These are phyloP conservation scores for Lepidothrix coronata DNA, from an alignment of 2,113 vertebrate species.

Conservation along the genomic window DNA sequence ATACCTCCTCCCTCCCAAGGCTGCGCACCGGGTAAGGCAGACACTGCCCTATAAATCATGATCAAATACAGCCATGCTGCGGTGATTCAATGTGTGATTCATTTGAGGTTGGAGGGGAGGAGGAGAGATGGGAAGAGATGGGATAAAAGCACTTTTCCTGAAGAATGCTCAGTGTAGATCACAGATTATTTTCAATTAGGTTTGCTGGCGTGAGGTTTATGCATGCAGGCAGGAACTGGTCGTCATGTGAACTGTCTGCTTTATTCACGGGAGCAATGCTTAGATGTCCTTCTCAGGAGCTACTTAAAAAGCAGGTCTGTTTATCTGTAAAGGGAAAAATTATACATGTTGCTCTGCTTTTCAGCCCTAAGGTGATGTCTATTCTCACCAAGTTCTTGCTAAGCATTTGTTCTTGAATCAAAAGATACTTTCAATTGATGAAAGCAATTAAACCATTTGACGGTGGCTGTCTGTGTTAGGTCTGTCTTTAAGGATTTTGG, in stretches of 20 bases:
- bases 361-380: slow-evolving; percentile 66
- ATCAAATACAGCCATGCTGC: slow-evolving; percentile 23
- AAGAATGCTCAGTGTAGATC: slow-evolving; percentile 48
- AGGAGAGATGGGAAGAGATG: slow-evolving; percentile 40
- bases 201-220: slow-evolving; percentile 35
- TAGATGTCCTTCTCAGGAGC: slow-evolving; percentile 60
- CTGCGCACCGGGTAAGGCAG: not conserved
- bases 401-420: slow-evolving; percentile 66
- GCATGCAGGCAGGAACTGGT: slow-evolving; percentile 64
- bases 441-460: slow-evolving; percentile 63
- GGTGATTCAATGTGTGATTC: slow-evolving; percentile 56
- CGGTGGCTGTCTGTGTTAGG: slow-evolving; percentile 45
- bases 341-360: slow-evolving; percentile 25
- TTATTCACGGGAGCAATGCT: slow-evolving; percentile 50
- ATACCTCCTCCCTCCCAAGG: slow-evolving; percentile 9
- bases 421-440: slow-evolving; percentile 59
- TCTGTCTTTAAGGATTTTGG: slow-evolving; percentile 48
- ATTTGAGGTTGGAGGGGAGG: slow-evolving; percentile 30
- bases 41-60: slow-evolving; percentile 54
- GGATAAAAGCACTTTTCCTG: slow-evolving; percentile 55
- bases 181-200: slow-evolving; percentile 66
- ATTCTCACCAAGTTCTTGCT: slow-evolving; percentile 41
- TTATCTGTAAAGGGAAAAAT: slow-evolving; percentile 41
- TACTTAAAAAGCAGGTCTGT: slow-evolving; percentile 62
- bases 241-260: slow-evolving; percentile 47